Evolutionary conservation across 2,888 invertebrate species (phyloP).

Genomic region (Agrilus cyanescens): DNA sequence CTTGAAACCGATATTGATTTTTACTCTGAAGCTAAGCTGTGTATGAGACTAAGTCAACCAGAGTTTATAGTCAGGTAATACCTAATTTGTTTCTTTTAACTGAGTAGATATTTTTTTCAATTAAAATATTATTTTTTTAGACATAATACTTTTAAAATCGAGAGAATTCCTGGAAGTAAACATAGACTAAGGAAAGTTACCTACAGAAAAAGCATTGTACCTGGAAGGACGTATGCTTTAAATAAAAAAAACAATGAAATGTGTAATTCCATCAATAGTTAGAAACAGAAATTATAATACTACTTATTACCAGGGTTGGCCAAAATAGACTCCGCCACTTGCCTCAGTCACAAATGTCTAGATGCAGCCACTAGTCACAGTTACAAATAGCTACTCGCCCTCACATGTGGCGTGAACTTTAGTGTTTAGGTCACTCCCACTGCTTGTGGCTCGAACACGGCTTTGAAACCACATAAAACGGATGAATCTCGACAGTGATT

Average conservation of each 20-base stretch:
- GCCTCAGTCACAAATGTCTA: background rate
- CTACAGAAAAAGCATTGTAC: slow-evolving; percentile 41
- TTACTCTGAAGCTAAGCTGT: slow-evolving; percentile 58
- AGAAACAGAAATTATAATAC: background rate
- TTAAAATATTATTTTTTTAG: slow-evolving; percentile 27
- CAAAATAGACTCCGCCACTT: background rate
- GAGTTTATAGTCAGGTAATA: slow-evolving; percentile 47
- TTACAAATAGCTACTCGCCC: too few species aligned
- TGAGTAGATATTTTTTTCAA: background rate
- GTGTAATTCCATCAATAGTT: slow-evolving; percentile 42
- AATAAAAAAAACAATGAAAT: slow-evolving; percentile 70
- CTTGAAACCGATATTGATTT: slow-evolving; percentile 68
- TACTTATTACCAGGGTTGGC: background rate
- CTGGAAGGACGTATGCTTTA: slow-evolving; percentile 62
- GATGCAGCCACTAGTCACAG: too few species aligned
- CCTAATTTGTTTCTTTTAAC: slow-evolving; percentile 1
- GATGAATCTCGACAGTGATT: background rate
- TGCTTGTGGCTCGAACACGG: background rate
- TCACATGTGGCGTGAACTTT: background rate
- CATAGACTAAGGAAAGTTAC: slow-evolving; percentile 46
- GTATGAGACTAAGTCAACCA: slow-evolving; percentile 63
- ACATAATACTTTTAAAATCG: slow-evolving; percentile 51
- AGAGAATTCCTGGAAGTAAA: slow-evolving; percentile 52
- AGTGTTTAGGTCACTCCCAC: background rate
- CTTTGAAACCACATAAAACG: background rate